Conservation (phyloP, 1,140 invertebrate genomes). For the Papilio dardanus region DNA sequence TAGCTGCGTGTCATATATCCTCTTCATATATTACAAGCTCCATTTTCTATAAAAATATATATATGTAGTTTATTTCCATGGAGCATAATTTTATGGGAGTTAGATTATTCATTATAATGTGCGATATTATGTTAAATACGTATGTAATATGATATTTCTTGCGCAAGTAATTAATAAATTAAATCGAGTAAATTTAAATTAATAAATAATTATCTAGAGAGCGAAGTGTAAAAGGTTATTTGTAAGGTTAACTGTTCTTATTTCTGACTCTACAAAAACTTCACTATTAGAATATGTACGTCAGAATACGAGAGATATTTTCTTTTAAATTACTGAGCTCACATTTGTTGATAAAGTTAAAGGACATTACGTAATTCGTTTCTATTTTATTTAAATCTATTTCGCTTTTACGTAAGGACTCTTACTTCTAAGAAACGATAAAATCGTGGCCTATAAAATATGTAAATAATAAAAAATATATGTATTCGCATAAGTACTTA, state of each 20-base stretch:
- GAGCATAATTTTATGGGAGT: not conserved
- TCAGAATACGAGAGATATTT: not conserved
- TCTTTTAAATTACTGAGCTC: not conserved
- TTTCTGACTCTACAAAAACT: not conserved
- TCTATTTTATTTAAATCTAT: not conserved
- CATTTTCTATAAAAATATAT: too few relatives aligned
- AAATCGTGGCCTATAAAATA: constrained; percentile 13
- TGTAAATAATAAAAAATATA: not conserved
- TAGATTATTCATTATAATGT: not conserved
- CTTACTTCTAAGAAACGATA: not conserved
- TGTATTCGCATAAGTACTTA: not conserved
- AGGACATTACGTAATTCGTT: not conserved
- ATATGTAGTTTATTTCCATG: not conserved
- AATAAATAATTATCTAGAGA: not conserved
- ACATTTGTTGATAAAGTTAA: not conserved
- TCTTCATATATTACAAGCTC: not conserved
- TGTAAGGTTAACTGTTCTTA: not conserved
- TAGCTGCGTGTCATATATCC: not conserved
- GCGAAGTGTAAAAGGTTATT: not conserved
- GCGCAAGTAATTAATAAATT: too few relatives aligned
- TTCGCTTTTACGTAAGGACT: not conserved
- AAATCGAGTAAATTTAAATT: not conserved
- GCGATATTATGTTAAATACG: too few relatives aligned
- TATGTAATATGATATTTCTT: too few relatives aligned
- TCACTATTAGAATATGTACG: not conserved